phyloP scores from a whole-genome alignment of 2,797 vertebrate genomes.

The Pterois miles region DNA sequence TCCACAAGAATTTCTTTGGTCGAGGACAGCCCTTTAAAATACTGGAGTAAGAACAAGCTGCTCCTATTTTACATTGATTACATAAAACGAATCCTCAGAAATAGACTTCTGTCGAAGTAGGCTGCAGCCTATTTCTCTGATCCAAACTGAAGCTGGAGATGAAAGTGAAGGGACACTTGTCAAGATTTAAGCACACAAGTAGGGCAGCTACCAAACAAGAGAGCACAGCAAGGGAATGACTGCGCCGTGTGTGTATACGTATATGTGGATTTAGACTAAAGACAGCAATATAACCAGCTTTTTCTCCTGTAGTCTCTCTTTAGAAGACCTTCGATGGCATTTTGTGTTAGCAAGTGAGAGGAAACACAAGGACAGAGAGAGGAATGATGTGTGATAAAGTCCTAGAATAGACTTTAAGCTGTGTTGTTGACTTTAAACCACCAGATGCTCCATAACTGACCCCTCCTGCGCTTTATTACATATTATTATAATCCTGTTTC shows the following conservation, averaged over 20 bases:
- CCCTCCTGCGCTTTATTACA: background rate
- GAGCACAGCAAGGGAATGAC: background rate
- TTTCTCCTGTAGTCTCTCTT: background rate
- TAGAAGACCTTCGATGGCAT: background rate
- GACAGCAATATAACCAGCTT: background rate
- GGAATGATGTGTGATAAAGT: conserved; percentile 23
- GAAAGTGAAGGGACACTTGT: conserved; percentile 18
- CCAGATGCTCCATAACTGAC: background rate
- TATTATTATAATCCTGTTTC: conserved; percentile 1
- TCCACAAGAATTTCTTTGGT: background rate
- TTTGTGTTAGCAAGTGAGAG: background rate
- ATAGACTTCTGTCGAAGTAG: background rate
- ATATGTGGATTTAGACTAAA: background rate
- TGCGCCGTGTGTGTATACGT: background rate
- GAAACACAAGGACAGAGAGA: background rate
- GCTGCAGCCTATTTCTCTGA: background rate
- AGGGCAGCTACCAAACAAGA: conserved; percentile 1
- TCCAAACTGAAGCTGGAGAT: conserved; percentile 7
- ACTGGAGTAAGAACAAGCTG: background rate
- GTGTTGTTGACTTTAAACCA: background rate
- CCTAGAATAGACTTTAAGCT: background rate
- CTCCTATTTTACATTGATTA: background rate
- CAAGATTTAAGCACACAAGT: conserved; percentile 18
- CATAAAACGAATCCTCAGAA: background rate
- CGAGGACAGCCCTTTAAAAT: background rate